Evolutionary conservation across 1,140 invertebrate genomes (phyloP), one percentile per base, ranked within the genome.

Genomic region (Cataglyphis hispanica): DNA sequence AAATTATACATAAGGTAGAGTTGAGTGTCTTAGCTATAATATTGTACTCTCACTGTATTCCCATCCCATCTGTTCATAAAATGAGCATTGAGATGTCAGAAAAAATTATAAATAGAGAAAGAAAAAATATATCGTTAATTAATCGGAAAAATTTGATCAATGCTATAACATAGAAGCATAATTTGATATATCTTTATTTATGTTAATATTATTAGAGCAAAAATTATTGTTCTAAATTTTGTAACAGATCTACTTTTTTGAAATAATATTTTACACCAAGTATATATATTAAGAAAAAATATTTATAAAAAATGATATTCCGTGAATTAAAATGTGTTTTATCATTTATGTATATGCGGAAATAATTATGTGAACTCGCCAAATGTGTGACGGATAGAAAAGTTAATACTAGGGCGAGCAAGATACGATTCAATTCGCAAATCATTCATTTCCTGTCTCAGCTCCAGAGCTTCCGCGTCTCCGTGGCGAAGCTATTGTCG

Each of bases 401-500:
- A 66, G n/a, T 78, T 50, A 50, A 78, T 16, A 8, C n/a, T 53
- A 27, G 61, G 46, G 43, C 27, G 43, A 78, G 43, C 67, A 27
- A 58, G 50, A 46, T 19, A 81, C 43, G 66, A 85, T 80, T 78
- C 84, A 85, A 81, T 78, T 86, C 34, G 84, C 63, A 87, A 86
- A 89, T 69, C 72, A 58, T 53, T 75, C 40, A 56, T 85, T 87
- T 89, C 85, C 88, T 83, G 60, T 88, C 66, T 63, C 70, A 96
- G 95, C 92, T 98, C 22, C 96, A 96, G 86, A 97, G 96, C 90
- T 97, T 98, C 90, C 95, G 97, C 76, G 95, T 95, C 67, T 97
- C 97, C 1, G 95, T 97, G 3, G 96, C 96, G n/a, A 96, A 97
- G 90, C 95, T 97, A 27, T 90, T 97, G 37, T 97, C 97, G 5